Evolutionary conservation across 92 coral and sea anemone species (phyloP).

Genomic region (Parazoanthus atlanticus): DNA sequence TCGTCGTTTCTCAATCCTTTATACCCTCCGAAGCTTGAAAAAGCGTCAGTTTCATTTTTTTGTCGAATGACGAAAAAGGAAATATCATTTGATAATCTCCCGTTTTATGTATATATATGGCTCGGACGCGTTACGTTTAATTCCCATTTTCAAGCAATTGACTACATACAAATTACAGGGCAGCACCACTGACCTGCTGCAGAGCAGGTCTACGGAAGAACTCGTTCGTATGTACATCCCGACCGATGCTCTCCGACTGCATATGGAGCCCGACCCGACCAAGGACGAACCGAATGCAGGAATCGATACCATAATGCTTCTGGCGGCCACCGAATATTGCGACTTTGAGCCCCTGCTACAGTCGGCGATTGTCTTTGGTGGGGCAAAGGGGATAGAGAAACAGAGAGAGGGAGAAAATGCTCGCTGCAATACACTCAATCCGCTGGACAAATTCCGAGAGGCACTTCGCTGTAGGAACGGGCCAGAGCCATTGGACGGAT

Average conservation of each 20-base stretch:
- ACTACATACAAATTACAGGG: slow-evolving; percentile 32
- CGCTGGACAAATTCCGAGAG: not conserved
- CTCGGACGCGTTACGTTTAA: too few species aligned
- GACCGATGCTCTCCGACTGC: slow-evolving; percentile 44
- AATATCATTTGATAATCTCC: too few species aligned
- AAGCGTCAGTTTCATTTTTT: too few species aligned
- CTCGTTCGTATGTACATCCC: slow-evolving; percentile 44
- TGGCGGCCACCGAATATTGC: slow-evolving; percentile 37
- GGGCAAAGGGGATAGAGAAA: not conserved
- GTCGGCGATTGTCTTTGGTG: slow-evolving; percentile 50
- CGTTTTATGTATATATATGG: too few species aligned
- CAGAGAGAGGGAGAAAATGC: not conserved
- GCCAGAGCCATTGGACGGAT: not conserved
- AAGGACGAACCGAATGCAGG: slow-evolving; percentile 38
- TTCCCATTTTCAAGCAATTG: not conserved
- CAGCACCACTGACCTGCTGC: slow-evolving; percentile 34
- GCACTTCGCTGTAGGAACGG: not conserved
- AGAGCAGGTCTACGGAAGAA: slow-evolving; percentile 7
- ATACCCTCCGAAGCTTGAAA: too few species aligned
- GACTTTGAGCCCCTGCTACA: slow-evolving; percentile 57
- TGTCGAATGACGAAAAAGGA: too few species aligned
- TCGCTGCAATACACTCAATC: not conserved
- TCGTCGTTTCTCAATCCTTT: too few species aligned
- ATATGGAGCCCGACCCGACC: slow-evolving; percentile 51
- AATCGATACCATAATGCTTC: slow-evolving; percentile 50